Evolutionary conservation across 2,797 vertebrate species (phyloP), one percentile per base, ranked within the genome.

Genomic region (Cossypha niveicapilla): DNA sequence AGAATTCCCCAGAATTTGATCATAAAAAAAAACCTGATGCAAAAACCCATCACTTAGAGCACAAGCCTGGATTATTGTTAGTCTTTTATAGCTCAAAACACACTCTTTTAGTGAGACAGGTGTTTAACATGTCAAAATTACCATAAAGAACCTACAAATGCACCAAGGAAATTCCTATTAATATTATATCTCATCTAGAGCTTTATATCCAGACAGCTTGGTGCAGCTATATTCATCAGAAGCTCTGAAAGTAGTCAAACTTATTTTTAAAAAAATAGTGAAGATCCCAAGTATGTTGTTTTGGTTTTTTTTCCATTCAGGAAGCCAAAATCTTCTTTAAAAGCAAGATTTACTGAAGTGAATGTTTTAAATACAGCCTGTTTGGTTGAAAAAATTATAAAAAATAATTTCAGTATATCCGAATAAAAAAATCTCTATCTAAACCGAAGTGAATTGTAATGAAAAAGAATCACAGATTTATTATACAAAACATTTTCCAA

Each of bases 161-260:
- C 4, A 32, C 3, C 27, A 86, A 74, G n/a, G 6, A 86, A 68
- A 63, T 60, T 4, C 11, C 1, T 61, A 37, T 88, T 34, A 50
- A 47, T 50, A 9, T n/a, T 71, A 19, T 30, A 5, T 54, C 15
- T 66, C 34, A 42, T 53, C 56, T 4, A 73, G 21, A 82, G 11
- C 7, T 79, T 79, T 53, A 18, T 63, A 54, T 37, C 35, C 34
- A 65, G 44, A 32, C 3, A n/a, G 12, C 4, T 66, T 82, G 42
- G 3, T 18, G 3, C 30, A 86, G 41, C 0, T 1, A 10, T 45
- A 27, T 23, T 50, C 15, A 50, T 66, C 32, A 35, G 35, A 10
- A 93, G 13, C 7, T 85, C 35, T 50, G 18, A 66, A 72, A 74
- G 9, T 41, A 32, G 9, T 13, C 11, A 78, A 16, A 56, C 10